Percentiles rank a stretch among this genome's conserved stretches.
Conservation (phyloP, 2,797 vertebrate genomes). For the Acipenser ruthenus region DNA sequence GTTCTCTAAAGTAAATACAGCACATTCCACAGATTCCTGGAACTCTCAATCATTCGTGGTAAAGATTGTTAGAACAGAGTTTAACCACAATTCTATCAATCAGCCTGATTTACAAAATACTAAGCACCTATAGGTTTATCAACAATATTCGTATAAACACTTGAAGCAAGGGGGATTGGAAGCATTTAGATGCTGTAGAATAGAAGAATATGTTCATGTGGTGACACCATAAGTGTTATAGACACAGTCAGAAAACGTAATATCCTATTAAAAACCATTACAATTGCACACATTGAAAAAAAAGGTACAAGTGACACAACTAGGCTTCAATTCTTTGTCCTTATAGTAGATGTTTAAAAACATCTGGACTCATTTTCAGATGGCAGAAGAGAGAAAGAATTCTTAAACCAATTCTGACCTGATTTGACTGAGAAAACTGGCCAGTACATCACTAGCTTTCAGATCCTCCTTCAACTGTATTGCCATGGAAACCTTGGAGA, state of each 20-base stretch:
- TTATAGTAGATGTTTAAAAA: not conserved
- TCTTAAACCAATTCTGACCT: slow-evolving; percentile 55
- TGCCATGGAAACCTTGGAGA: slow-evolving; percentile 96
- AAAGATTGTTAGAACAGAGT: too few relatives aligned
- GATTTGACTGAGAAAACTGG: slow-evolving; percentile 86
- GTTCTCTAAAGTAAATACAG: too few relatives aligned
- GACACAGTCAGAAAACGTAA: not conserved
- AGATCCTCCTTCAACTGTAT: slow-evolving; percentile 88
- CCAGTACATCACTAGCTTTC: slow-evolving; percentile 80
- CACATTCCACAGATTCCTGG: too few relatives aligned
- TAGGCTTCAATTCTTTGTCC: not conserved
- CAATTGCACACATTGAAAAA: too few relatives aligned
- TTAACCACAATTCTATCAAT: too few relatives aligned
- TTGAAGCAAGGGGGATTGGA: too few relatives aligned
- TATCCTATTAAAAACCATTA: not conserved
- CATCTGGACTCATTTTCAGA: not conserved
- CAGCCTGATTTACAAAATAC: too few relatives aligned
- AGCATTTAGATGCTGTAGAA: not conserved
- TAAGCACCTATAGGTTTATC: too few relatives aligned
- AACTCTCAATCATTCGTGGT: too few relatives aligned
- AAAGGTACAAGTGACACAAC: not conserved
- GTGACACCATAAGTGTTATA: not conserved
- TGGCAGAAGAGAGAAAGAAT: slow-evolving; percentile 18
- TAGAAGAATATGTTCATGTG: not conserved
- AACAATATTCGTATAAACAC: too few relatives aligned